Conservation (phyloP, 2,113 vertebrate genomes). For the Pelusios castaneus region DNA sequence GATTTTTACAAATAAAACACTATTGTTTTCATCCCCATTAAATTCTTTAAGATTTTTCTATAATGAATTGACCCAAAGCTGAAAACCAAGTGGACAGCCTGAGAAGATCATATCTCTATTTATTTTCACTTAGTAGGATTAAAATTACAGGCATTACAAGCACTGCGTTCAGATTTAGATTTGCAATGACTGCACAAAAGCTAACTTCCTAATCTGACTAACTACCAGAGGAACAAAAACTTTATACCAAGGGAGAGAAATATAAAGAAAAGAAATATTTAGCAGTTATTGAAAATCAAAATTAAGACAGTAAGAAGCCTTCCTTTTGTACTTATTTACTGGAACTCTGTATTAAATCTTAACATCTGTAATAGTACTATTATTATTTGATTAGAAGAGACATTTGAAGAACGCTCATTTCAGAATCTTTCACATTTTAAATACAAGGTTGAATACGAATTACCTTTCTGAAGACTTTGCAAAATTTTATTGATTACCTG, state of each 20-base stretch:
- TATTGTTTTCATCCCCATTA: conserved; percentile 30
- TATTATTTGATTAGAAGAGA: neutral
- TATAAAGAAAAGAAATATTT: neutral
- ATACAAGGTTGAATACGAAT: neutral
- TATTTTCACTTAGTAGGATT: neutral
- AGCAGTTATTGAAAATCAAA: neutral
- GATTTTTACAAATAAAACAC: conserved; percentile 1
- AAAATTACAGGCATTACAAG: neutral
- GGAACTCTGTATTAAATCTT: neutral
- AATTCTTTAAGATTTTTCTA: conserved; percentile 7
- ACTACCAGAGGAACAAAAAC: neutral
- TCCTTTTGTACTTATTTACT: neutral
- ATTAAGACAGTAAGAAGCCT: neutral
- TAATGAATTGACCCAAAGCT: conserved; percentile 9
- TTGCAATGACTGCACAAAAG: neutral
- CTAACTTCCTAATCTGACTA: neutral
- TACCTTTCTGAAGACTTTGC: neutral
- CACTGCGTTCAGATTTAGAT: neutral
- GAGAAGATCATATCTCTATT: conserved; percentile 3
- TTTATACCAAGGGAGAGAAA: neutral
- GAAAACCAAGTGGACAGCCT: neutral
- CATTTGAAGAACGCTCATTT: neutral
- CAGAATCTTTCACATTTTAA: neutral
- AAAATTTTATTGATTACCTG: neutral
- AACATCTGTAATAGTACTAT: neutral